Evolutionary conservation across 2,888 invertebrate genomes (phyloP).

Genomic region (Ophion obscuratus): DNA sequence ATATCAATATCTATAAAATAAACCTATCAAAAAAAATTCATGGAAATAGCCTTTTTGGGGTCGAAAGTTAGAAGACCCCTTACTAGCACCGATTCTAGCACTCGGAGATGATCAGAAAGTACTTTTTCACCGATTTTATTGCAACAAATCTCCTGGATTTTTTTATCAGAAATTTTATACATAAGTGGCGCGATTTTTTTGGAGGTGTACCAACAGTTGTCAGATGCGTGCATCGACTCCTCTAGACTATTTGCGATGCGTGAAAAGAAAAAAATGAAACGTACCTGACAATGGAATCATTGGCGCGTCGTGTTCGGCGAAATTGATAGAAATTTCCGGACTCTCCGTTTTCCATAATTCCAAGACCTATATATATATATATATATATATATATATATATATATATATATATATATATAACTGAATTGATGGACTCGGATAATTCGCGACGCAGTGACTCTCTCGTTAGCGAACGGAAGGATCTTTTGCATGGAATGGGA

Average conservation of each 20-base stretch:
- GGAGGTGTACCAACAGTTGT: too few species aligned
- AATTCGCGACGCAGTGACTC: constrained; percentile 68
- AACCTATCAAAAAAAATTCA: too few species aligned
- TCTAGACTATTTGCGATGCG: too few species aligned
- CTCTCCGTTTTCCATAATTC: too few species aligned
- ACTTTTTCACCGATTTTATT: background rate
- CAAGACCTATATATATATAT: constrained; percentile 57
- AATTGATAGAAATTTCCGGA: too few species aligned
- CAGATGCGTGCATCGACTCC: too few species aligned
- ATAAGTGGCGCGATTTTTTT: background rate
- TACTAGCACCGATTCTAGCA: background rate
- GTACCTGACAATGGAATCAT: too few species aligned
- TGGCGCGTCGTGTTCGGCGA: too few species aligned
- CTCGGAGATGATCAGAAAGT: background rate
- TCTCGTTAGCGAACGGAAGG: constrained; percentile 71
- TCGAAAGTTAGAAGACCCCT: background rate
- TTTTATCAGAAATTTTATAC: background rate
- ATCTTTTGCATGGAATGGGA: constrained; percentile 41
- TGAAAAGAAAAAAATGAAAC: too few species aligned
- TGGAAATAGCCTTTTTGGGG: too few species aligned
- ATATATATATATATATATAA: constrained; percentile 63
- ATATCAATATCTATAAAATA: too few species aligned
- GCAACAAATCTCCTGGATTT: background rate
- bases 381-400: background rate
- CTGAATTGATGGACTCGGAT: constrained; percentile 79